Evolutionary conservation across 2,888 invertebrate genomes (phyloP).

Genomic region (Ariolimax columbianus): DNA sequence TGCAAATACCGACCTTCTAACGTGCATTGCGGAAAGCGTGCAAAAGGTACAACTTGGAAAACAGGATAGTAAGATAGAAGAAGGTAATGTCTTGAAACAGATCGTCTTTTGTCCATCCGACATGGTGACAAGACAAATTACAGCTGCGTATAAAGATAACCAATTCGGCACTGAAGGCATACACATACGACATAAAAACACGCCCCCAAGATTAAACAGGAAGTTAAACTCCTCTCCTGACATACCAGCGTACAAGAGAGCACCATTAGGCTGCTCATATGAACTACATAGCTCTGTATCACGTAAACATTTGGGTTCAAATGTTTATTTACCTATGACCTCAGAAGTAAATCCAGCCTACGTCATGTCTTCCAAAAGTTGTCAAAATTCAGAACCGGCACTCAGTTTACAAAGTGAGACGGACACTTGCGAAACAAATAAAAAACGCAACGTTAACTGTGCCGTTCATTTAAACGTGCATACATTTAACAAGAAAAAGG

Average conservation of each 20-base stretch:
- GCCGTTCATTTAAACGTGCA: too few relatives aligned
- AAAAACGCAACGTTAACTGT: background rate
- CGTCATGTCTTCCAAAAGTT: too few relatives aligned
- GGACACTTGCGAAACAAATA: background rate
- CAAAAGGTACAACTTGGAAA: background rate
- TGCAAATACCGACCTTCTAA: background rate
- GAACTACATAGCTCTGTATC: background rate
- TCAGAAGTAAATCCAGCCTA: background rate
- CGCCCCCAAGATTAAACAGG: background rate
- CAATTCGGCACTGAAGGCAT: background rate
- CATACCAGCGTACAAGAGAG: too few relatives aligned
- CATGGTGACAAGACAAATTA: background rate
- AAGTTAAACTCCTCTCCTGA: background rate
- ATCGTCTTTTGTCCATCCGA: background rate
- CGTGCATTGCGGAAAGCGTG: background rate
- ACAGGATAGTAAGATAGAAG: background rate
- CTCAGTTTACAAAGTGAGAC: background rate
- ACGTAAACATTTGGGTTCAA: background rate
- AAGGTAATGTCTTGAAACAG: background rate
- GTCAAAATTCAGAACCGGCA: background rate
- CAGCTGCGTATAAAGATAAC: too few relatives aligned
- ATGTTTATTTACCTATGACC: background rate
- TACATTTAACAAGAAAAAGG: background rate
- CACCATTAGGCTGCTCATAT: background rate
- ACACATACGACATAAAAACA: background rate